Percentiles rank a stretch among this genome's conserved stretches.
These are phyloP conservation scores for Probosciger aterrimus DNA, from an alignment of 2,113 vertebrate genomes.

Conservation along the genomic window DNA sequence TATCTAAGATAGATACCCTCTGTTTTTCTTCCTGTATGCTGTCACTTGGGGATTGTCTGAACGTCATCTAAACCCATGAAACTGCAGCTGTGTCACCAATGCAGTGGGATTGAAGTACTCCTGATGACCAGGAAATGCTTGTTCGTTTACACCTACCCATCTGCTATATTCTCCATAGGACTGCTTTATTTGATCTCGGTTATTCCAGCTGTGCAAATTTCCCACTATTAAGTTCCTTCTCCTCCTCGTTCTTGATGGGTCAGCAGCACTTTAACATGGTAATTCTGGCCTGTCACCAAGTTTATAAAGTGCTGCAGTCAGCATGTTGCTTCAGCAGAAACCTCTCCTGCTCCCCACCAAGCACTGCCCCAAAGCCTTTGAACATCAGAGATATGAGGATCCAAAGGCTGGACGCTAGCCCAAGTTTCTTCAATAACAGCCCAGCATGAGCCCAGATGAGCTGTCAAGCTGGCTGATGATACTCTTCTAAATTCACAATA, in stretches of 20 bases:
- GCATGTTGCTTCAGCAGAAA: neutral
- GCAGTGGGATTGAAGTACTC: neutral
- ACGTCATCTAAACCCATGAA: neutral
- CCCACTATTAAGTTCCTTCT: neutral
- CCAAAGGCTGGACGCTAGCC: conserved; percentile 7
- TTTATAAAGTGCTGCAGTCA: neutral
- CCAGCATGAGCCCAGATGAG: conserved; percentile 12
- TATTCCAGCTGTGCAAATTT: neutral
- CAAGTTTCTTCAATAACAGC: neutral
- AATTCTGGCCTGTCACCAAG: neutral
- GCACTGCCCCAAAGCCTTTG: neutral
- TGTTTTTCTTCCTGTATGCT: neutral
- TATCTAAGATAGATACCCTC: neutral
- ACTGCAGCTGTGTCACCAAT: neutral
- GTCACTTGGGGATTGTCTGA: neutral
- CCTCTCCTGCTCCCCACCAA: neutral
- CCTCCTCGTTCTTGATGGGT: neutral
- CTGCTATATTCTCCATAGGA: neutral
- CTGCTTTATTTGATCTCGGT: neutral
- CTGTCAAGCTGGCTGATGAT: conserved; percentile 60
- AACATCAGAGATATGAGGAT: neutral
- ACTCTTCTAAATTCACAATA: conserved; percentile 59
- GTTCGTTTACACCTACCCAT: neutral
- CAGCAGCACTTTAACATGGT: neutral
- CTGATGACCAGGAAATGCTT: neutral